Conservation (phyloP, 2,797 vertebrate species). For the Percopsis omiscomaycus region DNA sequence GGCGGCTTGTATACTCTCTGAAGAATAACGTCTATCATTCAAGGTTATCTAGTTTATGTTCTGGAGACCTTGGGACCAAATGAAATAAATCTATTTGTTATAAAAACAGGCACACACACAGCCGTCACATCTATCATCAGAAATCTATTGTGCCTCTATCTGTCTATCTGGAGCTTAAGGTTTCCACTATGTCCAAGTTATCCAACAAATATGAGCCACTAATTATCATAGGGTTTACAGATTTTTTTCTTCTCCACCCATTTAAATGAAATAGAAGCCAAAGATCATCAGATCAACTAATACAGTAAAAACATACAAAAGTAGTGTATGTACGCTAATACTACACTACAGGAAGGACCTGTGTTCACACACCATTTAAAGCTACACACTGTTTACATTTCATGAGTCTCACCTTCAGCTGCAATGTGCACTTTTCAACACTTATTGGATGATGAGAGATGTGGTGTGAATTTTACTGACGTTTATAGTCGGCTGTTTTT, state of each 20-base stretch:
- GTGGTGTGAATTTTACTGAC: no score
- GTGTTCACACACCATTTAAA: no score
- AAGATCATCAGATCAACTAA: no score
- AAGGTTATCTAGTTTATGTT: slow-evolving; percentile 29
- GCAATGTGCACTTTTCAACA: no score
- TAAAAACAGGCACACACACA: slow-evolving; percentile 18
- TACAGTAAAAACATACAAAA: no score
- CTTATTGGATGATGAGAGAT: no score
- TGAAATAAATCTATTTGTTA: slow-evolving; percentile 6
- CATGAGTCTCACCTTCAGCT: no score
- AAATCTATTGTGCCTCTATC: slow-evolving; percentile 51
- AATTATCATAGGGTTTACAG: no score
- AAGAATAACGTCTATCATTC: slow-evolving; percentile 10
- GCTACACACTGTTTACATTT: no score
- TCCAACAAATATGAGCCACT: slow-evolving; percentile 33
- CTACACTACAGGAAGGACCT: no score
- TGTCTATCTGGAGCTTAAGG: slow-evolving; percentile 41
- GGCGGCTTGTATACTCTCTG: slow-evolving; percentile 5
- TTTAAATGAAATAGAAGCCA: slow-evolving; percentile 3
- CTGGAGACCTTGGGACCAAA: slow-evolving; percentile 16
- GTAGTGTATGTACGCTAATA: no score
- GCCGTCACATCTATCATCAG: slow-evolving; percentile 53
- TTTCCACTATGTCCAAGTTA: slow-evolving; percentile 10
- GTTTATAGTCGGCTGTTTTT: no score
- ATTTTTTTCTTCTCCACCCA: not conserved